Base-by-base conservation (phyloP, 2,113 vertebrate species). In the Sminthopsis crassicaudata region DNA sequence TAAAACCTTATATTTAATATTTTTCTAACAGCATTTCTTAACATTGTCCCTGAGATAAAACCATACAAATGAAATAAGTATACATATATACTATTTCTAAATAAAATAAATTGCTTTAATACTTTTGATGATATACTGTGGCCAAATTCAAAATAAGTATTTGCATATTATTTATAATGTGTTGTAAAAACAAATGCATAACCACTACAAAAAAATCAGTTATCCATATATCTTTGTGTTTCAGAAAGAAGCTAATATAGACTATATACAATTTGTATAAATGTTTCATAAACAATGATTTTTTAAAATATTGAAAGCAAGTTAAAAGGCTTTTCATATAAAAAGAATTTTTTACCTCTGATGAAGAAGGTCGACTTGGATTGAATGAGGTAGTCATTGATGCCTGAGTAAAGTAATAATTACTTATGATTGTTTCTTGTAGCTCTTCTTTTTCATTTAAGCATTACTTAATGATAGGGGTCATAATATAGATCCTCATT, bases 331-430 rank as follows among this genome's bases (percentile, higher is more conserved):
- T 94, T 93, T 92, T 52, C 97, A 92, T 53, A 92, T 76, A 46
- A 97, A 96, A 96, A 88, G 12, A 95, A 89, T 52, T 95, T 97
- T 98, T 99, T 97, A 99, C 98, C 98, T 98, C 98, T 91, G 98
- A 97, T 94, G 98, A 98, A 0, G 0, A 96, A 96, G 98, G 98
- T 96, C 96, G 98, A 94, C 46, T 97, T 92, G 97, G 96, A 97
- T 53, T 97, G 67, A 97, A 90, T 0, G 96, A 96, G 98, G 98
- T 98, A 91, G 42, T 98, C 50, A 89, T 54, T 91, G 95, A 12
- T 94, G 91, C 95, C 89, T 96, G 30, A 94, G 88, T 50, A 0
- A 97, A 84, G 92, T 93, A 92, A 96, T 93, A 91, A 53, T 26
- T 25, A 97, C 93, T 22, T 89, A 54, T 53, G 95, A 92, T 46